Percentiles rank a stretch among this genome's conserved stretches.
These are phyloP conservation scores for Syrrhaptes paradoxus DNA, from an alignment of 2,113 vertebrate species.

Conservation along the genomic window DNA sequence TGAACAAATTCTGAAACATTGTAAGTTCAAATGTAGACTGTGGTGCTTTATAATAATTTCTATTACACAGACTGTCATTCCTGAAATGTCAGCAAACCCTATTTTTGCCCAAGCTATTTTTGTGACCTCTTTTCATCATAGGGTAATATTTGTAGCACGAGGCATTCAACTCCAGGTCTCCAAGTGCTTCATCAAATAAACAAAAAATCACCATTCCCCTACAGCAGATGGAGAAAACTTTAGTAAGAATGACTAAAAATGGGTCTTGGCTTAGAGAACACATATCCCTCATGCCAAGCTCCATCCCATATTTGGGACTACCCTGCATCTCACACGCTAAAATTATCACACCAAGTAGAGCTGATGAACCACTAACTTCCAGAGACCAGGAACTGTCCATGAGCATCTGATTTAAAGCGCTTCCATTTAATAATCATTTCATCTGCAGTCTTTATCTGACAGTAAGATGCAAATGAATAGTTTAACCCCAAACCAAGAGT, in stretches of 20 bases:
- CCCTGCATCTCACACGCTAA: not conserved
- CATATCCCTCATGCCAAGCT: not conserved
- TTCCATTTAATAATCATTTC: not conserved
- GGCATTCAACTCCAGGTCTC: not conserved
- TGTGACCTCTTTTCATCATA: not conserved
- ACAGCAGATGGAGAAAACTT: not conserved
- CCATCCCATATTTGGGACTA: not conserved
- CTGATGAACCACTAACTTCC: not conserved
- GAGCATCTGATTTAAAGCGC: not conserved
- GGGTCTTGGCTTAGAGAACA: not conserved
- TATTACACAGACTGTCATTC: not conserved
- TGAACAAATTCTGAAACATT: not conserved
- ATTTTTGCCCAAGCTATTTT: not conserved
- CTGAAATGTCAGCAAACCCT: not conserved
- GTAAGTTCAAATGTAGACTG: not conserved
- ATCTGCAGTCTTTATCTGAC: not conserved
- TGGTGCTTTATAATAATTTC: not conserved
- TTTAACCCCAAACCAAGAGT: not conserved
- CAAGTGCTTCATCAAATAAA: not conserved
- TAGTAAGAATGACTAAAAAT: not conserved
- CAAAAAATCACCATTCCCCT: not conserved
- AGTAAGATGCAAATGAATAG: not conserved
- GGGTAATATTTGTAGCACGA: not conserved
- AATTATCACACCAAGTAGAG: not conserved
- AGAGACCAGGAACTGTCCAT: not conserved